A percentile compares a stretch with the other conserved stretches of the same genome.
These are phyloP conservation scores for Sebastes vulpes DNA, from an alignment of 2,797 vertebrate species.

Conservation along the genomic window DNA sequence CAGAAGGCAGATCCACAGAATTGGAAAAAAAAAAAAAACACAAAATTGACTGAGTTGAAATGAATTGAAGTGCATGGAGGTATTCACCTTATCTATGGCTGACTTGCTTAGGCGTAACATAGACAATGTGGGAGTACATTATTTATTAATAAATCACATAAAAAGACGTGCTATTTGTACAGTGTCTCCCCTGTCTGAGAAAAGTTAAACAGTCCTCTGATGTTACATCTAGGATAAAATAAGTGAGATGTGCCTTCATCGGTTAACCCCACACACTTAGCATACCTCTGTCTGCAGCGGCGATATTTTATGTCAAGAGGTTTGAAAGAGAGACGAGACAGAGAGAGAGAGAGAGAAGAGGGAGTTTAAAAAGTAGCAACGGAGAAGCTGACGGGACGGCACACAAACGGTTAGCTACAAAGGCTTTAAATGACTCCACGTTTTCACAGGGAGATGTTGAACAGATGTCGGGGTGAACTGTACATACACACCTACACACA, in stretches of 20 bases:
- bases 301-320: constrained; percentile 47
- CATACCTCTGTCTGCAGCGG: constrained; percentile 39
- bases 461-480: constrained; percentile 61
- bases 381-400: constrained; percentile 16
- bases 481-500: constrained; percentile 46
- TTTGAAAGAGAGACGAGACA: constrained; percentile 43
- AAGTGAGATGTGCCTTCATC: constrained; percentile 19
- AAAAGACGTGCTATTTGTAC: background rate
- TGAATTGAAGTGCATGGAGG: background rate
- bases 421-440: constrained; percentile 22
- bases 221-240: constrained; percentile 3
- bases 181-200: constrained; percentile 7
- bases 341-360: constrained; percentile 6
- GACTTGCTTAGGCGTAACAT: background rate
- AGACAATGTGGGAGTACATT: background rate
- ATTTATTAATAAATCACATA: constrained; percentile 24
- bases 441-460: constrained; percentile 58
- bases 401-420: constrained; percentile 17
- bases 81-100: background rate
- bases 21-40: background rate
- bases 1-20: background rate
- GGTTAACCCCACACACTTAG: constrained; percentile 53
- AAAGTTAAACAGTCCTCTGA: constrained; percentile 31
- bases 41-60: background rate
- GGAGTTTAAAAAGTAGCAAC: constrained; percentile 9